Evolutionary conservation across 2,888 invertebrate genomes (phyloP).

Genomic region (Drosophila acutilabella): DNA sequence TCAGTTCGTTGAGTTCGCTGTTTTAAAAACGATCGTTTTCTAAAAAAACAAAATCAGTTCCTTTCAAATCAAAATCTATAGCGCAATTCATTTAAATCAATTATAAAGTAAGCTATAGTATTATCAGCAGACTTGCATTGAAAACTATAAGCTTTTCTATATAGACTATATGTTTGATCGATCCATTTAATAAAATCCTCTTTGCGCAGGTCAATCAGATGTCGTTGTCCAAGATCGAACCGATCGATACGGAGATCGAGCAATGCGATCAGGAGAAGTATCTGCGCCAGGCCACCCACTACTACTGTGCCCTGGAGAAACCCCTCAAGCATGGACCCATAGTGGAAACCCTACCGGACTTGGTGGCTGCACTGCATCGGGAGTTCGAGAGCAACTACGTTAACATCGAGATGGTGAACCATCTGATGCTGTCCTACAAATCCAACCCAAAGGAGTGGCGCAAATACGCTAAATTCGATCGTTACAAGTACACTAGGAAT

Average conservation of each 20-base stretch:
- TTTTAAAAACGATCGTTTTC: conserved; percentile 13
- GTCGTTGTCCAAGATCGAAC: conserved; percentile 75
- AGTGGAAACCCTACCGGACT: conserved; percentile 86
- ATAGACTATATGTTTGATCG: neutral
- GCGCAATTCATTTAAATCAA: conserved; percentile 73
- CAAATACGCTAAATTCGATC: conserved; percentile 97
- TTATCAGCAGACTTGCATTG: conserved; percentile 51
- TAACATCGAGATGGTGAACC: conserved; percentile 95
- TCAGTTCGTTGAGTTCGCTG: conserved; percentile 47
- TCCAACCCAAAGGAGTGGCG: conserved; percentile 96
- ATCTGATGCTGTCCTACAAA: conserved; percentile 91
- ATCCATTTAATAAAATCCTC: neutral
- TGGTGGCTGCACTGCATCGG: conserved; percentile 89
- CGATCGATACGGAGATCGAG: conserved; percentile 76
- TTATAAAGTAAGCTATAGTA: conserved; percentile 44
- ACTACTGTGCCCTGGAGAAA: conserved; percentile 84
- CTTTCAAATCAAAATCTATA: conserved; percentile 17
- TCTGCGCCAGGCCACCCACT: conserved; percentile 82
- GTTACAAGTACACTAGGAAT: conserved; percentile 96
- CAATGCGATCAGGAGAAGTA: conserved; percentile 83
- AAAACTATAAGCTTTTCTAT: too few species aligned
- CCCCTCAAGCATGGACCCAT: conserved; percentile 83
- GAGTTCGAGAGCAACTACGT: conserved; percentile 93
- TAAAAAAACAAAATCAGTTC: neutral
- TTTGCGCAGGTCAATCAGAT: conserved; percentile 81